A percentile compares a stretch with the other conserved stretches of the same genome.
phyloP scores from a whole-genome alignment of 2,888 invertebrate species.

The Dasypogon diadema region DNA sequence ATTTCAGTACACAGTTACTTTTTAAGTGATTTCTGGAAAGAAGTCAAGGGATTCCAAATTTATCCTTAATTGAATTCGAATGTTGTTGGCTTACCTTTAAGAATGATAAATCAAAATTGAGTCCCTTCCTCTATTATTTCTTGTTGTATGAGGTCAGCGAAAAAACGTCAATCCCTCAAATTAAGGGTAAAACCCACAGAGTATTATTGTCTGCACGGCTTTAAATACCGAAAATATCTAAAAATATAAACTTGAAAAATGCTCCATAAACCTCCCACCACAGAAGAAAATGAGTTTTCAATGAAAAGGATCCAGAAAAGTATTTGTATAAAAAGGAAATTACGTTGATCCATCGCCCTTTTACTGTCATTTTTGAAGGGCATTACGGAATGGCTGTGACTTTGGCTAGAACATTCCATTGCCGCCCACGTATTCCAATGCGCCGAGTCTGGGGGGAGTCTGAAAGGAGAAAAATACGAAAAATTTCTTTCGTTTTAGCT shows the following conservation, averaged over 20 bases:
- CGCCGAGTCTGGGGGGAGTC: background rate
- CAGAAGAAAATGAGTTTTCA: slow-evolving; percentile 14
- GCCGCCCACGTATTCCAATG: slow-evolving; percentile 10
- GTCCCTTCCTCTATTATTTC: no score
- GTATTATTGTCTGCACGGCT: background rate
- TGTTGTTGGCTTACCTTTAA: no score
- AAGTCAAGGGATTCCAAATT: no score
- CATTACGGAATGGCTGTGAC: slow-evolving; percentile 1
- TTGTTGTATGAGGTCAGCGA: no score
- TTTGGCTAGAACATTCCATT: background rate
- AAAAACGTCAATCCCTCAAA: background rate
- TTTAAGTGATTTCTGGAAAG: no score
- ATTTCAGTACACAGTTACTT: no score
- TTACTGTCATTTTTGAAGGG: background rate
- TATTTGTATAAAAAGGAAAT: slow-evolving; percentile 4
- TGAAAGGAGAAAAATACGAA: background rate
- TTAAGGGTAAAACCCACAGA: background rate
- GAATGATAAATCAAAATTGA: no score
- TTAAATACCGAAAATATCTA: background rate
- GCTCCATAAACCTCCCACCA: background rate
- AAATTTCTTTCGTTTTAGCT: slow-evolving; percentile 20
- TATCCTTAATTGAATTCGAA: no score
- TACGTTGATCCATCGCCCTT: background rate
- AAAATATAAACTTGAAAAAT: background rate
- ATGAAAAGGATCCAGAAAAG: background rate